These are phyloP conservation scores for Procambarus clarkii DNA, from an alignment of 1,140 invertebrate species.

Conservation along the genomic window DNA sequence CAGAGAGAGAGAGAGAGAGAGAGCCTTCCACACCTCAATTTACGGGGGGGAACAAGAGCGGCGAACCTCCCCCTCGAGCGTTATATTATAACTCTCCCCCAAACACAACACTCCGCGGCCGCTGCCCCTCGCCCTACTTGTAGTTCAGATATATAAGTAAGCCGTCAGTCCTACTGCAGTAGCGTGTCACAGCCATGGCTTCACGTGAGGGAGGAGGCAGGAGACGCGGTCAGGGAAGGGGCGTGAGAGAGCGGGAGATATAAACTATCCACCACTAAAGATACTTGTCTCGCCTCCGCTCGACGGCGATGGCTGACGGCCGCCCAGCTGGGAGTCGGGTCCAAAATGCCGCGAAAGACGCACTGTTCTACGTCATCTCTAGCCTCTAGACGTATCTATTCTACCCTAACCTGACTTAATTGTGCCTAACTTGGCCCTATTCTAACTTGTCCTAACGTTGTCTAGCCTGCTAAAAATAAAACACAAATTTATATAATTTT, in stretches of 20 bases:
- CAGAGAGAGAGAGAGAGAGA: too few relatives aligned
- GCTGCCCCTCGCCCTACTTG: conserved; percentile 15
- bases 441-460: too few relatives aligned
- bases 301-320: conserved; percentile 39
- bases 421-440: too few relatives aligned
- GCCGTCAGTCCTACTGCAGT: conserved; percentile 22
- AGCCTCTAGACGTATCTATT: too few relatives aligned
- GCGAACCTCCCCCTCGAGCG: background rate
- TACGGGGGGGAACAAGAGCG: background rate
- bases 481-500: too few relatives aligned
- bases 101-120: background rate
- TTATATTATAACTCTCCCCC: background rate
- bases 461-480: too few relatives aligned
- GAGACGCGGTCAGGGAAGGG: background rate
- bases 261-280: background rate
- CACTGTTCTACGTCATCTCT: too few relatives aligned
- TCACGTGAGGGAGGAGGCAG: too few relatives aligned
- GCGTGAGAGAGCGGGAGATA: too few relatives aligned
- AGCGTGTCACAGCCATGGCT: conserved; percentile 24
- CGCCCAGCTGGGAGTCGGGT: background rate
- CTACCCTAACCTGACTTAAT: too few relatives aligned
- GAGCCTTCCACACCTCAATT: background rate
- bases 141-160: conserved; percentile 36
- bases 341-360: too few relatives aligned
- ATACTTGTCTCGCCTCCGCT: background rate